Evolutionary conservation across 2,113 vertebrate genomes (phyloP), one percentile per base, ranked within the genome.

Genomic region (Kobus ellipsiprymnus): DNA sequence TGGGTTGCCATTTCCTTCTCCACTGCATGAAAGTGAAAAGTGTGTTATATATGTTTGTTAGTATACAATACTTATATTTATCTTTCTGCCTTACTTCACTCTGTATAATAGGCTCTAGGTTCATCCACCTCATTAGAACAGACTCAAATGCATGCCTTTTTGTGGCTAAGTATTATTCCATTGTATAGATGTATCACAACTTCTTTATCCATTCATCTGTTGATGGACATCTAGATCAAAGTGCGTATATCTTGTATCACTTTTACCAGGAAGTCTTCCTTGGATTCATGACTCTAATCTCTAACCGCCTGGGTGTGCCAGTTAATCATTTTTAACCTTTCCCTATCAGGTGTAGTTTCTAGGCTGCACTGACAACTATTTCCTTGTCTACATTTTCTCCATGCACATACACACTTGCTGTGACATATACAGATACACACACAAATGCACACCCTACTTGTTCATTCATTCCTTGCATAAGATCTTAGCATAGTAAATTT

Each of bases 321-420:
- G 12, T 52, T 81, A 87, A 93, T 30, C 8, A 40, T 21, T 71
- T 55, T 50, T 90, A 55, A 52, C 2, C 5, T 87, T 81, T 12
- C 14, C 3, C 6, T 30, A 36, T 59, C 16, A 44, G 33, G 48
- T 81, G 30, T 10, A 86, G 52, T 71, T 86, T 50, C 57, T n/a
- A 52, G 1, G 1, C 44, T 77, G 12, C 6, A 33, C 23, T 40
- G 59, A 25, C 3, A 48, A 84, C 54, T 19, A 11, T 57, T 92
- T 91, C 15, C 25, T 90, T 46, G 40, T 90, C 8, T 50, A 30
- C 11, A n/a, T 50, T 54, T 7, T 17, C 8, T 9, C 9, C 19
- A 0, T 10, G n/a, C 19, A 30, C 7, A 36, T 7, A 64, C 13
- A 9, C 11, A 67, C 7, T 27, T n/a, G 2, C 19, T 48, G 25